Evolutionary conservation across 2,113 vertebrate genomes (phyloP), one percentile per base, ranked within the genome.

Genomic region (Catharus bicknelli): DNA sequence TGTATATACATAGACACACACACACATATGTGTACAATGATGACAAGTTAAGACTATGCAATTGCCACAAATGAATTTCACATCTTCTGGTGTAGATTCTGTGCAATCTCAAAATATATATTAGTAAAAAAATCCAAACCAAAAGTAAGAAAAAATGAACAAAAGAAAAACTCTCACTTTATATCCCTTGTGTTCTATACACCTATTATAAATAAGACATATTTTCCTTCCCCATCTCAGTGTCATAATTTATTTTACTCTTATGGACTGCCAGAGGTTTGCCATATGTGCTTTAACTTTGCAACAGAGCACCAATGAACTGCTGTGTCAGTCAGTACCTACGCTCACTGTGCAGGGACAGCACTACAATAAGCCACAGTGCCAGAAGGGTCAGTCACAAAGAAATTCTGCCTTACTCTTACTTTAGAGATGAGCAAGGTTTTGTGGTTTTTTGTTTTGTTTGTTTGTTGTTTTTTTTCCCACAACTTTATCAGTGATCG

Each of bases 181-280:
- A 97, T 97, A 97, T 96, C 97, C 97, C 97, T 97, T 98, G 98
- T 98, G 98, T 98, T 99, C 98, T 98, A 97, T 97, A 98, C 95
- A 98, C 97, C 97, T 98, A 98, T 97, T 98, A 99, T 99, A 99
- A 99, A 99, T 99, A 99, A 97, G 97, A 96, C 95, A 96, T 98
- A 96, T 83, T 96, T 96, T 96, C 93, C 96, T 93, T 91, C 89
- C 94, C 95, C 93, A 95, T 96, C 94, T 96, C 66, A 88, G 94
- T 94, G 92, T 95, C 96, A 95, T 96, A 96, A 96, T 95, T 95
- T 91, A 97, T 94, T 97, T 97, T 94, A 93, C 68, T 92, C 96
- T 95, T 94, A 97, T 10, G 21, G 96, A 97, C 95, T 87, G 90
- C 88, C 95, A 97, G 95, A 96, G 92, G 92, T 96, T 94, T 96